phyloP scores from a whole-genome alignment of 2,888 invertebrate genomes.

The Agrotis clavis region DNA sequence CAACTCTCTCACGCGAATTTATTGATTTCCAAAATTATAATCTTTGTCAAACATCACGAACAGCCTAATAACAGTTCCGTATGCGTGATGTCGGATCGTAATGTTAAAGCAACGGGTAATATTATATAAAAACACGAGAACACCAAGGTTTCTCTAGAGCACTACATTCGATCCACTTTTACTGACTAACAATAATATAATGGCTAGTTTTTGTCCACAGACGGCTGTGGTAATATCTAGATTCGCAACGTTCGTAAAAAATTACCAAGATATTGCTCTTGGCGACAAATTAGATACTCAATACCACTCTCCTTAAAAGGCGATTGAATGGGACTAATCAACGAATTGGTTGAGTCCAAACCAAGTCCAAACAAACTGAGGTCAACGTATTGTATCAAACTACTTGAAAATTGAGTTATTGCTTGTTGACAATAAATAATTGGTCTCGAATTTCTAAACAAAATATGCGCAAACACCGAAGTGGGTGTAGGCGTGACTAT shows the following conservation, averaged over 20 bases:
- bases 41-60: conserved; percentile 58
- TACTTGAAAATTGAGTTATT: conserved; percentile 54
- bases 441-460: conserved; percentile 62
- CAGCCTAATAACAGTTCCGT: conserved; percentile 44
- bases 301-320: conserved; percentile 38
- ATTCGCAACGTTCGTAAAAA: conserved; percentile 62
- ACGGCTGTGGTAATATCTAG: conserved; percentile 65
- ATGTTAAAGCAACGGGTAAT: conserved; percentile 62
- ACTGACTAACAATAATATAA: conserved; percentile 69
- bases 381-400: conserved; percentile 54
- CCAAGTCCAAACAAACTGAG: conserved; percentile 44
- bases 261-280: conserved; percentile 49
- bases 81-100: conserved; percentile 60
- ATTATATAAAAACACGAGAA: conserved; percentile 65
- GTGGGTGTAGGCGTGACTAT: conserved; percentile 46
- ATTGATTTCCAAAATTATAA: conserved; percentile 57
- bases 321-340: conserved; percentile 54
- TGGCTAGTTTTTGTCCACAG: conserved; percentile 69
- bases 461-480: conserved; percentile 54
- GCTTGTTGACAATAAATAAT: conserved; percentile 61
- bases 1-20: conserved; percentile 33
- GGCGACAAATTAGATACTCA: conserved; percentile 49
- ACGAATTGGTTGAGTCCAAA: conserved; percentile 38
- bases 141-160: conserved; percentile 74
- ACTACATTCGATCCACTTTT: conserved; percentile 76